Evolutionary conservation across 1,140 invertebrate species (phyloP).

Genomic region (Anastrepha ludens): DNA sequence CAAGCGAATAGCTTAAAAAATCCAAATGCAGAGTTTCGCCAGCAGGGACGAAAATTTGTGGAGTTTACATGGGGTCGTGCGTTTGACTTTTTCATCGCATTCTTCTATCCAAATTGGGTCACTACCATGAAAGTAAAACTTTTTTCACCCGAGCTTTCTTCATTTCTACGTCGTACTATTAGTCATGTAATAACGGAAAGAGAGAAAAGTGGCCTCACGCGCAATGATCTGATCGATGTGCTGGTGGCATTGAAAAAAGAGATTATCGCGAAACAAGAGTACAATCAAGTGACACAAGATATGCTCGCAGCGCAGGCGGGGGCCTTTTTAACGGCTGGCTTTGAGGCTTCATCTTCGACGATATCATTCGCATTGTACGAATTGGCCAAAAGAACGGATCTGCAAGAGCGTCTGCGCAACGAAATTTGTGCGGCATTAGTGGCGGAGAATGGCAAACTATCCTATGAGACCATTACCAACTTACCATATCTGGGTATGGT

Average conservation of each 20-base stretch:
- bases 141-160: constrained; percentile 60
- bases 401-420: constrained; percentile 79
- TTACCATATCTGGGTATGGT: constrained; percentile 80
- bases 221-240: constrained; percentile 75
- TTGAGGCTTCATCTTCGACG: constrained; percentile 85
- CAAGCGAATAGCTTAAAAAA: constrained; percentile 76
- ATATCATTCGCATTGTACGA: constrained; percentile 81
- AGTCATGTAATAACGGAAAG: constrained; percentile 70
- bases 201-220: constrained; percentile 60
- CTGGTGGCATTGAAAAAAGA: constrained; percentile 72
- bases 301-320: constrained; percentile 81
- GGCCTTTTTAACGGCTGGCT: constrained; percentile 84
- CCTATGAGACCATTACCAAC: constrained; percentile 79
- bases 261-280: constrained; percentile 57
- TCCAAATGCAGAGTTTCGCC: constrained; percentile 74
- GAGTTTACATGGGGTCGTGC: constrained; percentile 75
- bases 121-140: constrained; percentile 62
- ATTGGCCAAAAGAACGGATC: constrained; percentile 80
- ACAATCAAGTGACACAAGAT: constrained; percentile 71
- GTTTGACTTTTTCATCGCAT: constrained; percentile 74
- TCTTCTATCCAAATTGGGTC: constrained; percentile 73
- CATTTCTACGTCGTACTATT: constrained; percentile 70
- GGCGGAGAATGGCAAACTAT: constrained; percentile 75
- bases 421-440: constrained; percentile 78
- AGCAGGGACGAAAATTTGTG: constrained; percentile 74